Evolutionary conservation across 1,140 invertebrate species (phyloP), one percentile per base, ranked within the genome.

Genomic region (Diabrotica virgifera): DNA sequence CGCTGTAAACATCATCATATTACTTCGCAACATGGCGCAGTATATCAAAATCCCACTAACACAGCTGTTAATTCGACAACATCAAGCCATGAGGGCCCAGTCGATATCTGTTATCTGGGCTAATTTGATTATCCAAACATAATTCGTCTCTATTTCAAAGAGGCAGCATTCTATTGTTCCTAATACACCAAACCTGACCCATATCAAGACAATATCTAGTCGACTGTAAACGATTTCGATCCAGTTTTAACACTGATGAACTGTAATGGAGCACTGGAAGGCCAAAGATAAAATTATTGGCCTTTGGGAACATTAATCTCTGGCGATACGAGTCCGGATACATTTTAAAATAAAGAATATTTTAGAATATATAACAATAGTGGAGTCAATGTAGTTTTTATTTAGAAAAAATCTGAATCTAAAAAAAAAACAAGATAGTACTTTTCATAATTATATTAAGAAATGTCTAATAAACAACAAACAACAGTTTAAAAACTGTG

Each of bases 101-200:
- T 46, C 40, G 40, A 46, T 46, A 46, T 46, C n/a, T 46, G 40
- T 46, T 46, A 46, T 46, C 40, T 46, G n/a, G 40, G 40, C 40
- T 46, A 46, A 46, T 46, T 46, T 46, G 8, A 46, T 46, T 46
- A 46, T 10, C 40, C 40, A 46, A n/a, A 46, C 40, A 46, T 46
- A 46, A 46, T 46, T 46, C 40, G 40, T 46, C 40, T 46, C 40
- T 46, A 46, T 46, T 46, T 46, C 40, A 46, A 46, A 46, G 40
- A 46, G 40, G n/a, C 40, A 46, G 40, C 40, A 8, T 46, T n/a
- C 40, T 46, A 46, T 46, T 46, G 40, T 46, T 46, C 40, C 40
- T 46, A n/a, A 46, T 46, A 46, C 40, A 46, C 40, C 8, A 46
- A 46, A 46, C n/a, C 40, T 46, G 40, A 46, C 40, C 40, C 40